phyloP scores from a whole-genome alignment of 2,888 invertebrate genomes.

The Dicycla oo region DNA sequence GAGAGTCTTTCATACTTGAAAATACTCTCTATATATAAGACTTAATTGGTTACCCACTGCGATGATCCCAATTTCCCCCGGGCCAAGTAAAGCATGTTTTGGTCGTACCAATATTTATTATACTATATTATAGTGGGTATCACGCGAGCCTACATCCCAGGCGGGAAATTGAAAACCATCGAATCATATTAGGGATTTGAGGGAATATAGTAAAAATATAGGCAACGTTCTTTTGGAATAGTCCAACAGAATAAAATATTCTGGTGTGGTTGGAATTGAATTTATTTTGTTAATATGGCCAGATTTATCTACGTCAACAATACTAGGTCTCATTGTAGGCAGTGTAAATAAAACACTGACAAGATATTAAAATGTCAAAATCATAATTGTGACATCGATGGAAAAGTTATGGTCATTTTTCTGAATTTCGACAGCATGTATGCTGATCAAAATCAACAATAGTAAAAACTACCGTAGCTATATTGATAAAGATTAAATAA shows the following conservation, averaged over 20 bases:
- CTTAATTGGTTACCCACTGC: conserved; percentile 61
- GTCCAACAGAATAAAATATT: conserved; percentile 78
- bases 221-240: conserved; percentile 71
- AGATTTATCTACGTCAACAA: conserved; percentile 43
- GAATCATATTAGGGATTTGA: conserved; percentile 80
- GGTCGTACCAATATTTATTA: conserved; percentile 62
- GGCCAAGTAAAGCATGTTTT: conserved; percentile 58
- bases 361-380: not conserved
- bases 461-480: too few relatives aligned
- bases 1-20: too few relatives aligned
- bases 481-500: too few relatives aligned
- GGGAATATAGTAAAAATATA: conserved; percentile 81
- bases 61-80: conserved; percentile 58
- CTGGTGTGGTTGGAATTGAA: conserved; percentile 74
- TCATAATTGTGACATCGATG: too few relatives aligned
- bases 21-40: conserved; percentile 19
- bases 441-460: too few relatives aligned
- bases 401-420: too few relatives aligned
- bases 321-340: not conserved
- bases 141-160: conserved; percentile 61
- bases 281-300: conserved; percentile 73
- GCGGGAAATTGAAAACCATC: conserved; percentile 85
- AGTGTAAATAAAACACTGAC: not conserved
- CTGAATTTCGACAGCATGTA: too few relatives aligned
- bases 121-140: conserved; percentile 43